These are phyloP conservation scores for Enteromius mattozi DNA, from an alignment of 2,797 vertebrate genomes.

Conservation along the genomic window DNA sequence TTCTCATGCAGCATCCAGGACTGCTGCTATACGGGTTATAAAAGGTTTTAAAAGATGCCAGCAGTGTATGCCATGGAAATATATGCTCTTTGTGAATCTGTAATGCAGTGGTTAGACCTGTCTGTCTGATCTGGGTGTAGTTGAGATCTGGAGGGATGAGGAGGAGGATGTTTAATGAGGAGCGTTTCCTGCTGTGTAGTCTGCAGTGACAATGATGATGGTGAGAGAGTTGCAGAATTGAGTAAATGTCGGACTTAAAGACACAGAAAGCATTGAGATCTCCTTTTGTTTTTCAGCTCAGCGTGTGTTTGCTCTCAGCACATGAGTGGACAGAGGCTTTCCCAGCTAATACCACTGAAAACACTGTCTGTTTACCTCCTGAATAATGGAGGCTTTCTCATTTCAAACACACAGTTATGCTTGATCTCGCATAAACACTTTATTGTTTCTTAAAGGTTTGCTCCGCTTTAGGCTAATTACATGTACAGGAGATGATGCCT, in stretches of 20 bases:
- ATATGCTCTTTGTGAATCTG: neutral
- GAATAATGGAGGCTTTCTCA: slow-evolving; percentile 20
- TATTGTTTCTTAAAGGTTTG: slow-evolving; percentile 44
- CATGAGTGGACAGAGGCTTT: slow-evolving; percentile 26
- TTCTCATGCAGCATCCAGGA: neutral
- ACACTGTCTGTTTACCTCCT: slow-evolving; percentile 34
- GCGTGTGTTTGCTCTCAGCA: slow-evolving; percentile 24
- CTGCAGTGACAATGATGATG: slow-evolving; percentile 34
- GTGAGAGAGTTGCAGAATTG: slow-evolving; percentile 23
- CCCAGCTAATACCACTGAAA: slow-evolving; percentile 20
- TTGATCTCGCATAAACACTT: slow-evolving; percentile 4
- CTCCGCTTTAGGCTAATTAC: neutral
- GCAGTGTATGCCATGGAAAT: neutral
- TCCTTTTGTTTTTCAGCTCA: slow-evolving; percentile 36
- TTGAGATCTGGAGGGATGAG: slow-evolving; percentile 1
- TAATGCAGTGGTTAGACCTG: neutral
- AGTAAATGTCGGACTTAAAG: neutral
- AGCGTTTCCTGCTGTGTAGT: slow-evolving; percentile 24
- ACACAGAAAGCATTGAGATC: slow-evolving; percentile 13
- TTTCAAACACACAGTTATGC: slow-evolving; percentile 1
- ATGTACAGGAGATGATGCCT: neutral
- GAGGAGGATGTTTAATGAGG: slow-evolving; percentile 45
- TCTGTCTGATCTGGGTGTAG: slow-evolving; percentile 20
- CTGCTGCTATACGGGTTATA: neutral
- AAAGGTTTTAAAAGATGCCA: neutral